phyloP scores from a whole-genome alignment of 2,888 invertebrate species.

The Phyllotreta cruciferae region DNA sequence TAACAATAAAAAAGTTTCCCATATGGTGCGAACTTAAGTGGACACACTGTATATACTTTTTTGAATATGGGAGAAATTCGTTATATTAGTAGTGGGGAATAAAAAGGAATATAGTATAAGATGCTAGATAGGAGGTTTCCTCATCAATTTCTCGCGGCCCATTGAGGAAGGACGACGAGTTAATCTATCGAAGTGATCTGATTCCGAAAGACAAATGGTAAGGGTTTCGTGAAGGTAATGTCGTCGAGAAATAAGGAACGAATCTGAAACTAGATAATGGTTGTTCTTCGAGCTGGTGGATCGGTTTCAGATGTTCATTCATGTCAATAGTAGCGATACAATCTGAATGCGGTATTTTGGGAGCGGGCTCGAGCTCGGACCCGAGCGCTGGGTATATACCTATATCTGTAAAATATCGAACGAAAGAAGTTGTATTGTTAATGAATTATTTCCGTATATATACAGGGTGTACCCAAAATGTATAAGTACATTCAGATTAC shows the following conservation, averaged over 20 bases:
- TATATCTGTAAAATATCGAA: too few relatives aligned
- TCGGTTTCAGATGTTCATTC: constrained; percentile 49
- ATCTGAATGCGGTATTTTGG: constrained; percentile 50
- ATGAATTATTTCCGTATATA: too few relatives aligned
- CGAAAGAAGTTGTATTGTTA: too few relatives aligned
- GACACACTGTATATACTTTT: too few relatives aligned
- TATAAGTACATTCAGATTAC: too few relatives aligned
- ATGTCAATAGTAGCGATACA: constrained; percentile 47
- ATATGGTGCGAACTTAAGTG: too few relatives aligned
- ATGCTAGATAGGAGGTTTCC: constrained; percentile 19
- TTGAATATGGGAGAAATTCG: constrained; percentile 9
- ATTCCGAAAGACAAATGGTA: constrained; percentile 33
- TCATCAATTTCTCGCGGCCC: constrained; percentile 23
- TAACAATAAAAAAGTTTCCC: too few relatives aligned
- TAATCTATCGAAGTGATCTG: constrained; percentile 26
- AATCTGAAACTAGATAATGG: constrained; percentile 43
- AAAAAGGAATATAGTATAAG: constrained; percentile 6
- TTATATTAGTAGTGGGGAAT: background rate
- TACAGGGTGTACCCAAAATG: too few relatives aligned
- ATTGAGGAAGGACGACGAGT: constrained; percentile 22
- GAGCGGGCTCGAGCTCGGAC: constrained; percentile 34
- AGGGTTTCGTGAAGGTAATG: constrained; percentile 25
- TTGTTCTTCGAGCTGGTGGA: constrained; percentile 39
- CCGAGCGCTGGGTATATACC: too few relatives aligned
- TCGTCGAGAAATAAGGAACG: constrained; percentile 31